Conservation (phyloP, 2,113 vertebrate species). For the Climacteris rufus region DNA sequence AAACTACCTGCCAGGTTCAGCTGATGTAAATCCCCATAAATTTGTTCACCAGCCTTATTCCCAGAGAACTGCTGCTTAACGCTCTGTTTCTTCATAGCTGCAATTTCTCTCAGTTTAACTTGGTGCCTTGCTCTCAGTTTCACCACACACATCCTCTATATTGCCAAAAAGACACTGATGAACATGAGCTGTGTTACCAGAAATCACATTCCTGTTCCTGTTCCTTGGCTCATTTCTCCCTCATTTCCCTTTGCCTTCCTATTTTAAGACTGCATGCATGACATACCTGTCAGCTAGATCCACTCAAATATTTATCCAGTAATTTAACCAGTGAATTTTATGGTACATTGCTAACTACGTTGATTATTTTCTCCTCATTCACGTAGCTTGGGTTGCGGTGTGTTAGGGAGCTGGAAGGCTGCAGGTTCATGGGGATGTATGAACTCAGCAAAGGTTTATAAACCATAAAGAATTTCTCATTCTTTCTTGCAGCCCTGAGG, state of each 20-base stretch:
- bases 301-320: slow-evolving; percentile 44
- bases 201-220: slow-evolving; percentile 43
- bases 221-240: slow-evolving; percentile 45
- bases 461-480: background rate
- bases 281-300: slow-evolving; percentile 43
- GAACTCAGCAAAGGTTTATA: background rate
- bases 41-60: background rate
- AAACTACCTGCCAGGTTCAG: background rate
- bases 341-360: background rate
- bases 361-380: slow-evolving; percentile 30
- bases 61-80: background rate
- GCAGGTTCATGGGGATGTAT: background rate
- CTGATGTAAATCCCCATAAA: background rate
- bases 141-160: background rate
- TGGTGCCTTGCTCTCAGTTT: background rate
- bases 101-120: background rate
- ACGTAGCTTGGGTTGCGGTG: background rate
- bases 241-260: slow-evolving; percentile 46
- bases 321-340: slow-evolving; percentile 33
- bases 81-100: background rate
- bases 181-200: slow-evolving; percentile 7
- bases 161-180: background rate
- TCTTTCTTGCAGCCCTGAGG: background rate
- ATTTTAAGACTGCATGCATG: slow-evolving; percentile 35
- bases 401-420: background rate